Percentiles rank a stretch among this genome's conserved stretches.
phyloP scores from a whole-genome alignment of 2,888 invertebrate species.

The Cheilosia scutellata region DNA sequence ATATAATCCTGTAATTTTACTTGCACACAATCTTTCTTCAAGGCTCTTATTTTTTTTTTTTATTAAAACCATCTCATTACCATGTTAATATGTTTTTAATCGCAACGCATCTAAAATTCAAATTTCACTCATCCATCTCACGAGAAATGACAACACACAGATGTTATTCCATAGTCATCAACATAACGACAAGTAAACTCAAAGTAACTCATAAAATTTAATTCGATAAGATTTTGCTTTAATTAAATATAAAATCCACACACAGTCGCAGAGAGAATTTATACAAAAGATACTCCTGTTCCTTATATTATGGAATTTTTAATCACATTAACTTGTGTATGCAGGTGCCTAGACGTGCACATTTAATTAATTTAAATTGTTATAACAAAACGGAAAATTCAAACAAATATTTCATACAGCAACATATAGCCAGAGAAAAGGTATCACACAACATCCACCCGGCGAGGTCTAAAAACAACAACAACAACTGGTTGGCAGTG shows the following conservation, averaged over 20 bases:
- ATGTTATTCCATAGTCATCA: slow-evolving; percentile 1
- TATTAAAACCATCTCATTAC: slow-evolving; percentile 57
- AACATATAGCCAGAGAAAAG: slow-evolving; percentile 8
- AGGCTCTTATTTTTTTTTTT: slow-evolving; percentile 26
- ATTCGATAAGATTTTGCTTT: slow-evolving; percentile 56
- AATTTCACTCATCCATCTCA: slow-evolving; percentile 31
- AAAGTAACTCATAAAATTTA: slow-evolving; percentile 55
- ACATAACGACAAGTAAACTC: slow-evolving; percentile 30
- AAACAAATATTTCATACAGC: neutral
- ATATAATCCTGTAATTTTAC: slow-evolving; percentile 10
- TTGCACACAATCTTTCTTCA: neutral
- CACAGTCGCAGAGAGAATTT: neutral
- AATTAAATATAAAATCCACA: slow-evolving; percentile 50
- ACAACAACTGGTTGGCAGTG: slow-evolving; percentile 19
- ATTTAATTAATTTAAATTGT: slow-evolving; percentile 58
- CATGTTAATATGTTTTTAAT: slow-evolving; percentile 62
- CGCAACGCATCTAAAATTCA: slow-evolving; percentile 51
- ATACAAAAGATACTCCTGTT: slow-evolving; percentile 1
- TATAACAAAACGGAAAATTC: slow-evolving; percentile 5
- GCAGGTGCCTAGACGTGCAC: slow-evolving; percentile 18
- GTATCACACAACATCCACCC: slow-evolving; percentile 2
- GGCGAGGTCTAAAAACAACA: slow-evolving; percentile 6
- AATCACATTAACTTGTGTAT: slow-evolving; percentile 39
- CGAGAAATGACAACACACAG: slow-evolving; percentile 5
- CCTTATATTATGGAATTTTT: slow-evolving; percentile 14